Evolutionary conservation across 2,113 vertebrate species (phyloP).

Genomic region (Camelus dromedarius): DNA sequence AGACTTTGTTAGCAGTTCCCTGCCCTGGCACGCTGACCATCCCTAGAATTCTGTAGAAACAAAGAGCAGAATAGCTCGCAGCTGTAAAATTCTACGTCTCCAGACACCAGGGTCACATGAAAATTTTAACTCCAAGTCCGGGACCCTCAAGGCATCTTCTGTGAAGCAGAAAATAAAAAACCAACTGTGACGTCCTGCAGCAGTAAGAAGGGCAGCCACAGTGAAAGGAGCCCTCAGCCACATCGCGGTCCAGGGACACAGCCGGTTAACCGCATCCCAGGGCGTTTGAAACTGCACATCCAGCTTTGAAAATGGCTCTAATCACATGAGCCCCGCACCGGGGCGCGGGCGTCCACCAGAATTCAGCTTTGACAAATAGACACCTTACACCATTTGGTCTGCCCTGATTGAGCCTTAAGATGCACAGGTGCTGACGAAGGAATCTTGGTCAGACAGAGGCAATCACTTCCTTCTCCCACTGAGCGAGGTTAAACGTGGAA

Average conservation of each 20-base stretch:
- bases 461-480: not conserved
- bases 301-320: accelerated
- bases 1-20: not conserved
- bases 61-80: not conserved
- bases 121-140: not conserved
- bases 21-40: too few species aligned
- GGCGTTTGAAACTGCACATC: not conserved
- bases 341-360: accelerated
- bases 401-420: not conserved
- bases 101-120: not conserved
- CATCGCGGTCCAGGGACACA: not conserved
- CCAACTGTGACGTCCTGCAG: too few species aligned
- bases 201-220: accelerated
- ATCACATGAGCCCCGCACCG: not conserved
- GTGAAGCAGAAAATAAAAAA: not conserved
- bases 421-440: not conserved
- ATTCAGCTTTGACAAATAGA: too few species aligned
- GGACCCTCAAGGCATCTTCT: not conserved
- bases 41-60: not conserved
- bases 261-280: not conserved
- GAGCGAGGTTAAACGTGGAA: too few species aligned
- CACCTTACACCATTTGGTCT: accelerated
- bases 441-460: not conserved
- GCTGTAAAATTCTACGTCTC: not conserved
- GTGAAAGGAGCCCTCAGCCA: not conserved